Conservation (phyloP, 2,113 vertebrate genomes). For the Eclectus roratus region DNA sequence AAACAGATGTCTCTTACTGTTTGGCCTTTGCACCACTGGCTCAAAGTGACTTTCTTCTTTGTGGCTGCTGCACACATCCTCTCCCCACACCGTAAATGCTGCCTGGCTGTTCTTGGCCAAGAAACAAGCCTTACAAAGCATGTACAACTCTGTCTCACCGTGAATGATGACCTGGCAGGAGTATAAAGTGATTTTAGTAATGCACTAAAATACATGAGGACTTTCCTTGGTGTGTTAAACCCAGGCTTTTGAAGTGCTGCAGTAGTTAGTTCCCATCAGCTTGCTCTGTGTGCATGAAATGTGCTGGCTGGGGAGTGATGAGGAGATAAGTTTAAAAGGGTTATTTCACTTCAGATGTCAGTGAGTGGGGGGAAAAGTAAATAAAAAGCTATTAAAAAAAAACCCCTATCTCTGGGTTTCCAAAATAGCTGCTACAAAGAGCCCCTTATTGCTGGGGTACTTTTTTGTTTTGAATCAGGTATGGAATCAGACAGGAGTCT, state of each 20-base stretch:
- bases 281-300: background rate
- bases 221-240: background rate
- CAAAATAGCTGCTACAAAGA: background rate
- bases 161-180: background rate
- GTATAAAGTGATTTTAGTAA: background rate
- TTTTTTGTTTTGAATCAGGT: background rate
- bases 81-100: fast-evolving
- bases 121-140: background rate
- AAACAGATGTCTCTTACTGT: background rate
- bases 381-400: background rate
- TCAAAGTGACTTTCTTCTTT: background rate
- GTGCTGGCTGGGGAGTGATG: background rate
- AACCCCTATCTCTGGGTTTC: background rate
- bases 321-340: background rate
- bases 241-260: background rate
- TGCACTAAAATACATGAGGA: background rate
- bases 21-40: background rate
- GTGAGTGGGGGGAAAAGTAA: background rate
- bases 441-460: background rate
- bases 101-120: background rate
- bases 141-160: background rate
- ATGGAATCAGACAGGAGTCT: too few species aligned
- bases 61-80: background rate
- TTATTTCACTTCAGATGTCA: background rate
- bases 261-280: background rate